Conservation (phyloP, 2,797 vertebrate genomes). For the Notolabrus celidotus region DNA sequence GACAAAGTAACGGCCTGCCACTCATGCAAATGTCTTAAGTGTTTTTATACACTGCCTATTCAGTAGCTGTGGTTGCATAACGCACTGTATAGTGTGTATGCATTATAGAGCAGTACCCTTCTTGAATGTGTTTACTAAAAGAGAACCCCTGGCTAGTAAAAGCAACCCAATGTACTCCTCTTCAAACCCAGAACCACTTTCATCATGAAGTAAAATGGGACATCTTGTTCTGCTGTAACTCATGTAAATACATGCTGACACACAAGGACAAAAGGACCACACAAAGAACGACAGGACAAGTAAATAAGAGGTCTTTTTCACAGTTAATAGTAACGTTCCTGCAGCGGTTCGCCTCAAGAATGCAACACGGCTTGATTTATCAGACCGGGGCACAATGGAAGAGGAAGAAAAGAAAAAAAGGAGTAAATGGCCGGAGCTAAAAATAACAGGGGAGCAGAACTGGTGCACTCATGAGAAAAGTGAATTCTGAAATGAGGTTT, state of each 20-base stretch:
- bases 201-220: slow-evolving; percentile 4
- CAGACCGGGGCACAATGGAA: slow-evolving; percentile 37
- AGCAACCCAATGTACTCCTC: slow-evolving; percentile 4
- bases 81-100: slow-evolving; percentile 17
- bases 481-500: slow-evolving; percentile 19
- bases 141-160: not conserved
- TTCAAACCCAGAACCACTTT: slow-evolving; percentile 27
- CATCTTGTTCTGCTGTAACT: slow-evolving; percentile 12
- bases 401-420: slow-evolving; percentile 9
- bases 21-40: slow-evolving; percentile 2
- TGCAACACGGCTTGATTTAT: slow-evolving; percentile 21
- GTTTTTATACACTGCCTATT: not conserved
- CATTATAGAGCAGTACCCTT: slow-evolving; percentile 12
- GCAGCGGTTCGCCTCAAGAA: slow-evolving; percentile 8
- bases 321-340: slow-evolving; percentile 2
- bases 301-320: slow-evolving; percentile 14
- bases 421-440: slow-evolving; percentile 28
- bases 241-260: slow-evolving; percentile 19
- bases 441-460: slow-evolving; percentile 49
- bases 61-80: slow-evolving; percentile 4
- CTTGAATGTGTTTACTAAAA: slow-evolving; percentile 16
- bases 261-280: slow-evolving; percentile 10
- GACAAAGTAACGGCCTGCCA: not conserved
- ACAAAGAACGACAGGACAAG: not conserved
- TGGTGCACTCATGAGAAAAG: not conserved